Conservation (phyloP, 2,113 vertebrate species). For the Caloenas nicobarica region DNA sequence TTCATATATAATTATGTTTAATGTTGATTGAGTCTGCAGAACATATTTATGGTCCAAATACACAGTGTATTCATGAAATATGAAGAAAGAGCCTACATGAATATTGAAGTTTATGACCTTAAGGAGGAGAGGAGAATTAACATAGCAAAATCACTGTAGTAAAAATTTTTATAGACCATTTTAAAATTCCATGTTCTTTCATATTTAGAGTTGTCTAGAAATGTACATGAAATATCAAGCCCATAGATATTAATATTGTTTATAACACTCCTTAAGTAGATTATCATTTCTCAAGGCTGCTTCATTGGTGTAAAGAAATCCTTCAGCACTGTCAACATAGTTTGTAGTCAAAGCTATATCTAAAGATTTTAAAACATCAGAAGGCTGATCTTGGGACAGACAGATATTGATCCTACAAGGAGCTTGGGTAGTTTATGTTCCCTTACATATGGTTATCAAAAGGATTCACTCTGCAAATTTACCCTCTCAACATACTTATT, state of each 20-base stretch:
- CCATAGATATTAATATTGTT: neutral
- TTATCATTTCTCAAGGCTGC: neutral
- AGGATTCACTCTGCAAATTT: neutral
- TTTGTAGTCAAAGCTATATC: neutral
- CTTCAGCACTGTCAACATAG: neutral
- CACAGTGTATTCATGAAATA: constrained; percentile 32
- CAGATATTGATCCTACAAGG: neutral
- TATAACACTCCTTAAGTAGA: neutral
- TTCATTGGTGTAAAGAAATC: neutral
- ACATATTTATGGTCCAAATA: constrained; percentile 33
- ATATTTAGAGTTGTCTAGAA: neutral
- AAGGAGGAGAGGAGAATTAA: constrained; percentile 19
- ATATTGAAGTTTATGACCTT: constrained; percentile 53
- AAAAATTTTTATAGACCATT: constrained; percentile 30
- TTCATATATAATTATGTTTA: neutral
- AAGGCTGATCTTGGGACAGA: neutral
- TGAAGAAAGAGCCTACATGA: neutral
- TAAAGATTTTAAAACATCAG: neutral
- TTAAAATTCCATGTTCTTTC: neutral
- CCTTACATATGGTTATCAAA: neutral
- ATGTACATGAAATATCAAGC: constrained; percentile 1
- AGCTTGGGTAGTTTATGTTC: neutral
- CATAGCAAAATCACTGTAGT: neutral
- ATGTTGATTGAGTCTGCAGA: constrained; percentile 15
- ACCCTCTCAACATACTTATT: neutral